Evolutionary conservation across 2,113 vertebrate genomes (phyloP).

Genomic region (Lanius collurio): DNA sequence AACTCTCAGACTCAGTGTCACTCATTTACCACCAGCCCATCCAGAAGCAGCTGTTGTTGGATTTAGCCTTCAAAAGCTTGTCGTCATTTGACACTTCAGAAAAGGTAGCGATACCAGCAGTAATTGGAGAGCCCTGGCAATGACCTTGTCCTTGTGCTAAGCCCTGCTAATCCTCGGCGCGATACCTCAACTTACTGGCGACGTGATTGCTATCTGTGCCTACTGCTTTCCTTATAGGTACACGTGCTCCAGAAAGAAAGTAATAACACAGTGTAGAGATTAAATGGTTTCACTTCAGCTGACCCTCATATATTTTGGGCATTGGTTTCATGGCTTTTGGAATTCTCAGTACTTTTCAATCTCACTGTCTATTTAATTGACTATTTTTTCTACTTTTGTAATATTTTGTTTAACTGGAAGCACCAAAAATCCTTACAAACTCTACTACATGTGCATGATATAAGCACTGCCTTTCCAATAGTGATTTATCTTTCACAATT

Average conservation of each 20-base stretch:
- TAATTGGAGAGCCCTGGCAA: slow-evolving; percentile 72
- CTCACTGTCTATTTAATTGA: background rate
- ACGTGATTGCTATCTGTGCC: slow-evolving; percentile 53
- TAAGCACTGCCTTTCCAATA: background rate
- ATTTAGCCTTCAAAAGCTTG: slow-evolving; percentile 75
- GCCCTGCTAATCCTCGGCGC: slow-evolving; percentile 57
- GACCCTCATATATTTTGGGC: background rate
- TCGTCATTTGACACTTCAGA: slow-evolving; percentile 61
- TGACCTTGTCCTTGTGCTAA: slow-evolving; percentile 73
- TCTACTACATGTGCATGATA: background rate
- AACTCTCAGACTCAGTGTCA: slow-evolving; percentile 52
- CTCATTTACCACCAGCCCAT: slow-evolving; percentile 64
- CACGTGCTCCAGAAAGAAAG: slow-evolving; percentile 10
- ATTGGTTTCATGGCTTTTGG: background rate
- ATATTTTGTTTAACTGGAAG: background rate
- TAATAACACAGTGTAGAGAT: slow-evolving; percentile 1
- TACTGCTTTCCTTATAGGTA: slow-evolving; percentile 21
- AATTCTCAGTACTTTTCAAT: background rate
- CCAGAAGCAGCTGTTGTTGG: slow-evolving; percentile 58
- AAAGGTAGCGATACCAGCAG: slow-evolving; percentile 54
- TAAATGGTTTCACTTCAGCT: slow-evolving; percentile 47
- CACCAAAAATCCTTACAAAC: background rate
- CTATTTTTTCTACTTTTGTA: background rate
- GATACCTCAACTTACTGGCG: slow-evolving; percentile 67
- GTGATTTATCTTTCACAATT: background rate